Percentiles rank a stretch among this genome's conserved stretches.
Conservation (phyloP, 1,140 invertebrate species). For the Drosophila simulans region DNA sequence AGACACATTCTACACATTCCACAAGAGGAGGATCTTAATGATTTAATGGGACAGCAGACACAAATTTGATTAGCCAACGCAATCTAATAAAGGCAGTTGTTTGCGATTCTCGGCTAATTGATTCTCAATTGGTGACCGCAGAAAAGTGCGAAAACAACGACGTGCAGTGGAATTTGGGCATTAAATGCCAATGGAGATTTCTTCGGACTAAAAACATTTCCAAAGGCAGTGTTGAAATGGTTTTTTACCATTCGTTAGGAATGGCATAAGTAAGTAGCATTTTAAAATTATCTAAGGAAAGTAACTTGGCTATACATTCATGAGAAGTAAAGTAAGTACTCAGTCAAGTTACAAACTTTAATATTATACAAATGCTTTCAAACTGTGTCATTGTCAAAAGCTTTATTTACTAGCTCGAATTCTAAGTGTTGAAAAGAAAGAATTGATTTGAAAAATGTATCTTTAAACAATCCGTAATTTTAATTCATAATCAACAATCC, state of each 20-base stretch:
- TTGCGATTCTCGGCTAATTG: conserved; percentile 19
- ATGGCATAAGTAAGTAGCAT: no score
- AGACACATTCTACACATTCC: conserved; percentile 9
- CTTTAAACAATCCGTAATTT: neutral
- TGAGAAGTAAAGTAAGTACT: no score
- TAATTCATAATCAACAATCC: no score
- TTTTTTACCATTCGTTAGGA: no score
- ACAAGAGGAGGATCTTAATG: conserved; percentile 36
- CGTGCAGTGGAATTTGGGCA: neutral
- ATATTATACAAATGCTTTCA: neutral
- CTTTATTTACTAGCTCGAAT: no score
- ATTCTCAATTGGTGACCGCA: neutral
- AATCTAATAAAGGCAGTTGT: conserved; percentile 45
- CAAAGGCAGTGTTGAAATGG: neutral
- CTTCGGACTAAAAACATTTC: neutral
- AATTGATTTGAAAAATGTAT: neutral
- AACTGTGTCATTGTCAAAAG: no score
- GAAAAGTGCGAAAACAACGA: neutral
- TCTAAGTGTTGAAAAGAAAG: neutral
- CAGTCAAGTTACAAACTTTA: no score
- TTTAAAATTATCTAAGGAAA: no score
- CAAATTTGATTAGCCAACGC: conserved; percentile 53
- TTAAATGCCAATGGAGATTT: neutral
- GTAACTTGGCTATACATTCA: no score
- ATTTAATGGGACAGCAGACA: conserved; percentile 56